Evolutionary conservation across 2,113 vertebrate genomes (phyloP).

Genomic region (Neogale vison): DNA sequence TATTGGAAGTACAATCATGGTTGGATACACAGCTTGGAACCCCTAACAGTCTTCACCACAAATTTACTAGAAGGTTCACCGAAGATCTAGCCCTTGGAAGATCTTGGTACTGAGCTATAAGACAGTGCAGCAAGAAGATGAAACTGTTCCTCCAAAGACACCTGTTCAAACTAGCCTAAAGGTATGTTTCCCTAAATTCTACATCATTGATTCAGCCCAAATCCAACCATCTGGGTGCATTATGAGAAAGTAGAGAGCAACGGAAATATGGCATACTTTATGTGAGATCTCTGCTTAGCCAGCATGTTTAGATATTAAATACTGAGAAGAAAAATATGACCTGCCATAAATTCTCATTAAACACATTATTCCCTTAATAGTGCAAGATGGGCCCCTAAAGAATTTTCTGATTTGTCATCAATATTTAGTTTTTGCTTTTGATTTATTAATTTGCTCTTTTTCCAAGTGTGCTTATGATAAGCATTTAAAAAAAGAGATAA

Average conservation of each 20-base stretch:
- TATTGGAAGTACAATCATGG: not conserved
- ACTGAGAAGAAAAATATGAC: slow-evolving; percentile 65
- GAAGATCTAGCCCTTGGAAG: not conserved
- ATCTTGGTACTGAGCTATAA: not conserved
- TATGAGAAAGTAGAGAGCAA: slow-evolving; percentile 29
- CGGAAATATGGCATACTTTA: slow-evolving; percentile 54
- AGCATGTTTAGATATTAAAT: slow-evolving; percentile 67
- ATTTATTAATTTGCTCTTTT: slow-evolving; percentile 65
- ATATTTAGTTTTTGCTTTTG: slow-evolving; percentile 55
- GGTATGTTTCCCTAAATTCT: not conserved
- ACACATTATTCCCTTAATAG: slow-evolving; percentile 48
- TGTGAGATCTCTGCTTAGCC: slow-evolving; percentile 58
- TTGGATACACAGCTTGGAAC: not conserved
- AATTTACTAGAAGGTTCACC: not conserved
- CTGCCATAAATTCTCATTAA: slow-evolving; percentile 65
- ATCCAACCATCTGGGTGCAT: not conserved
- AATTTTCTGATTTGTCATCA: slow-evolving; percentile 51
- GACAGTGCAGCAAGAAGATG: not conserved
- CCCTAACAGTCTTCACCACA: not conserved
- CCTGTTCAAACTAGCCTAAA: not conserved
- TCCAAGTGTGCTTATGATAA: slow-evolving; percentile 26
- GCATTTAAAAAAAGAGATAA: not conserved
- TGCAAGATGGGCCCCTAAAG: not conserved
- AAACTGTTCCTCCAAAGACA: not conserved
- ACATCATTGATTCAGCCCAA: not conserved